These are phyloP conservation scores for Chymomyza costata DNA, from an alignment of 1,140 invertebrate genomes.

Conservation along the genomic window DNA sequence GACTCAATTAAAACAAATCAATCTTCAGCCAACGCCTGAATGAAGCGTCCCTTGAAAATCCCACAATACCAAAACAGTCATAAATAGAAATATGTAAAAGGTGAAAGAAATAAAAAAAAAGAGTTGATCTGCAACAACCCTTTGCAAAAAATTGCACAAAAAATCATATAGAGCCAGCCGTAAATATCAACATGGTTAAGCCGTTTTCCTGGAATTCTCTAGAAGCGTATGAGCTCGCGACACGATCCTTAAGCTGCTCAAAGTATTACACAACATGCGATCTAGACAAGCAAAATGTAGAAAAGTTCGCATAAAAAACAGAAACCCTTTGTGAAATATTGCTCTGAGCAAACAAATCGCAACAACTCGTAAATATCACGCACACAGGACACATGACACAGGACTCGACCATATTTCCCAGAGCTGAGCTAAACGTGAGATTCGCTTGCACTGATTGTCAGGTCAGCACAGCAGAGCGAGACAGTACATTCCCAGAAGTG, in stretches of 20 bases:
- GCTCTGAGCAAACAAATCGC: conserved; percentile 46
- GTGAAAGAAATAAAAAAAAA: no score
- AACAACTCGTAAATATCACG: conserved; percentile 61
- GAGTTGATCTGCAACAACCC: conserved; percentile 4
- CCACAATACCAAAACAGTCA: no score
- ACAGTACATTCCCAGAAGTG: conserved; percentile 53
- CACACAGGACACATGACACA: conserved; percentile 17
- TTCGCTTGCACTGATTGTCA: conserved; percentile 16
- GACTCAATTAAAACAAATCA: no score
- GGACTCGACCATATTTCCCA: conserved; percentile 35
- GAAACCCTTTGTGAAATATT: no score
- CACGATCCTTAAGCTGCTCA: no score
- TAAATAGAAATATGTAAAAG: no score
- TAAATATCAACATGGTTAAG: conserved; percentile 23
- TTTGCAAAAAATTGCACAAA: conserved; percentile 8
- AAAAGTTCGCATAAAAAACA: conserved; percentile 51
- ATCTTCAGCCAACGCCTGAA: no score
- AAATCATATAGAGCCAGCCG: not conserved
- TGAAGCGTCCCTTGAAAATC: no score
- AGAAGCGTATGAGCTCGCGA: conserved; percentile 12
- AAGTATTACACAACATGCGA: conserved; percentile 1
- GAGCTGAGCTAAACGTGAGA: conserved; percentile 45
- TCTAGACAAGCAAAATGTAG: conserved; percentile 2
- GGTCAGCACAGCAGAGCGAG: conserved; percentile 6
- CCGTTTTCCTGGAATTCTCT: conserved; percentile 38